Conservation (phyloP, 1,140 invertebrate species). For the Drosophila sucinea region DNA sequence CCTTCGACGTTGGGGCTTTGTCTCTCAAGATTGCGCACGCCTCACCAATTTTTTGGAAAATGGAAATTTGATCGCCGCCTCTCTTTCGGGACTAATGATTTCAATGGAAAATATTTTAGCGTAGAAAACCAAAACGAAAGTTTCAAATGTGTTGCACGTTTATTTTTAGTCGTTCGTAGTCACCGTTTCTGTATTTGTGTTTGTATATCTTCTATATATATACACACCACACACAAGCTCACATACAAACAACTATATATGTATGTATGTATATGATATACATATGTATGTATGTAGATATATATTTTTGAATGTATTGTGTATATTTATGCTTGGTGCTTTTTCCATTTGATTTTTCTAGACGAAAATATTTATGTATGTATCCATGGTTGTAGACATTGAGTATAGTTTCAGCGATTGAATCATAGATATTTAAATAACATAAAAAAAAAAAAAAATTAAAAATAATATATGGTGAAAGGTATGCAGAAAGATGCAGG, state of each 20-base stretch:
- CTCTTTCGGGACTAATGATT: conserved; percentile 50
- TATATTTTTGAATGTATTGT: conserved; percentile 18
- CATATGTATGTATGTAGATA: conserved; percentile 24
- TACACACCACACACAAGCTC: background rate
- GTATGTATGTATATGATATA: conserved; percentile 32
- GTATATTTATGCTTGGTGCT: conserved; percentile 18
- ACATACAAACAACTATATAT: background rate
- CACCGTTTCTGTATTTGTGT: conserved; percentile 49
- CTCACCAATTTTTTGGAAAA: conserved; percentile 64
- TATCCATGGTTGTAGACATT: conserved; percentile 6
- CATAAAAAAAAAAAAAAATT: conserved; percentile 8
- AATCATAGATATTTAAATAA: conserved; percentile 26
- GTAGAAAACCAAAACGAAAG: conserved; percentile 44
- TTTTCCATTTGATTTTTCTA: conserved; percentile 17
- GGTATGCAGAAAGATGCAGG: conserved; percentile 10
- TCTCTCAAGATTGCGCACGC: conserved; percentile 55
- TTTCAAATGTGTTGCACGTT: conserved; percentile 64
- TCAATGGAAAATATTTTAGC: conserved; percentile 64
- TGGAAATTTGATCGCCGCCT: conserved; percentile 65
- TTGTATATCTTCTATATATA: conserved; percentile 33
- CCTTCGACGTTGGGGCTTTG: conserved; percentile 1
- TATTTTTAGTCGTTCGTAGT: conserved; percentile 70
- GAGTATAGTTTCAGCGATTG: conserved; percentile 7
- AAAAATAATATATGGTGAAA: conserved; percentile 5
- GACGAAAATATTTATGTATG: conserved; percentile 21